Percentiles rank a stretch among this genome's conserved stretches.
These are phyloP conservation scores for Ectemnius continuus DNA, from an alignment of 2,888 invertebrate genomes.

Conservation along the genomic window DNA sequence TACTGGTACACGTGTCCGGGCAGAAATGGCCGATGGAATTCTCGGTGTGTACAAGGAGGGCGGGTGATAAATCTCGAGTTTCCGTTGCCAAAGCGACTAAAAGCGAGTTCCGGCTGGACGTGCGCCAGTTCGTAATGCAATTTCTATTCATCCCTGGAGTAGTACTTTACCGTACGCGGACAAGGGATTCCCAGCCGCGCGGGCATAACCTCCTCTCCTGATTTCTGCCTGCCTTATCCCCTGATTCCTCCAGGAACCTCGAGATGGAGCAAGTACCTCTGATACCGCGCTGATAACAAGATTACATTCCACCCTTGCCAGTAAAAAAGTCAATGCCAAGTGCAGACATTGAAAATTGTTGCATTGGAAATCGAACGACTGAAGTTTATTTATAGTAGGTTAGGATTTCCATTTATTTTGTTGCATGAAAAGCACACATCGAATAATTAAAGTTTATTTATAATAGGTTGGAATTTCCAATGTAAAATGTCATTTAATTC, in stretches of 20 bases:
- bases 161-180: conserved; percentile 48
- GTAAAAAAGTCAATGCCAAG: no score
- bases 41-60: no score
- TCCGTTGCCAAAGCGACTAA: conserved; percentile 29
- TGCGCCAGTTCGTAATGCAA: conserved; percentile 52
- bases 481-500: no score
- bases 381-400: no score
- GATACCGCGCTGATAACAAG: conserved; percentile 20
- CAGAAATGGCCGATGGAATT: no score
- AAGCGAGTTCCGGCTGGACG: conserved; percentile 45
- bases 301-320: background rate
- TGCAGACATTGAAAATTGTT: no score
- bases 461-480: no score
- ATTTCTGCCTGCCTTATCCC: conserved; percentile 58
- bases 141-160: conserved; percentile 47
- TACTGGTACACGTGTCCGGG: conserved; percentile 1
- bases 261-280: conserved; percentile 59
- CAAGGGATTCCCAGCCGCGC: conserved; percentile 28
- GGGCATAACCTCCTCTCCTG: conserved; percentile 17
- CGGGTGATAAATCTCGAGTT: conserved; percentile 40
- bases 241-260: conserved; percentile 41
- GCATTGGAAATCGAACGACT: no score
- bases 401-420: no score
- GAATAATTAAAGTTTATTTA: no score
- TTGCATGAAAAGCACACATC: no score